These are phyloP conservation scores for Sceliomorpha sp. DNA, from an alignment of 2,888 invertebrate genomes.

Conservation along the genomic window DNA sequence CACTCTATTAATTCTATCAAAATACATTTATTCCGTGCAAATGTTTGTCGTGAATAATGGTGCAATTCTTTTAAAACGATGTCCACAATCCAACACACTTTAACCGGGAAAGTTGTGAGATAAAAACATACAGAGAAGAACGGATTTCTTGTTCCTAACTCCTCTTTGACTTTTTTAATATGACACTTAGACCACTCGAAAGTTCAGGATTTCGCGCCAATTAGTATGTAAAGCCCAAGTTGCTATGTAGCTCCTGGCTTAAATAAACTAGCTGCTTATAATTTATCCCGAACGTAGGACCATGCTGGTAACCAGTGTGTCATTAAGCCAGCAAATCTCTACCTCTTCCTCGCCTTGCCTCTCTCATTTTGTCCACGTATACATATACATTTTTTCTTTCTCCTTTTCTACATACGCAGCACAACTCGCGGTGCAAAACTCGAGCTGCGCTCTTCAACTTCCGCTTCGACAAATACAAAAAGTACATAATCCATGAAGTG, in stretches of 20 bases:
- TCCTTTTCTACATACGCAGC: background rate
- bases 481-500: constrained; percentile 2
- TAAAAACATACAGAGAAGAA: no score
- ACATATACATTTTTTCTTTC: background rate
- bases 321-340: constrained; percentile 24
- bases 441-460: constrained; percentile 5
- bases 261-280: constrained; percentile 60
- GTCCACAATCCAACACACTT: no score
- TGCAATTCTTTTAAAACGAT: no score
- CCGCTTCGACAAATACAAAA: constrained; percentile 14
- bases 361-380: background rate
- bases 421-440: no score
- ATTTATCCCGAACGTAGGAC: constrained; percentile 54
- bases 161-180: no score
- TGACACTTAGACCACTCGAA: no score
- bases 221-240: constrained; percentile 68
- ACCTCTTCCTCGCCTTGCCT: constrained; percentile 1
- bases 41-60: no score
- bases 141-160: no score
- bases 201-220: no score
- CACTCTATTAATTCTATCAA: no score
- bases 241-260: constrained; percentile 50
- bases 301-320: constrained; percentile 20
- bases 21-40: no score
- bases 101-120: no score